Evolutionary conservation across 2,797 vertebrate species (phyloP), one percentile per base, ranked within the genome.

Genomic region (Diplodus puntazzo): DNA sequence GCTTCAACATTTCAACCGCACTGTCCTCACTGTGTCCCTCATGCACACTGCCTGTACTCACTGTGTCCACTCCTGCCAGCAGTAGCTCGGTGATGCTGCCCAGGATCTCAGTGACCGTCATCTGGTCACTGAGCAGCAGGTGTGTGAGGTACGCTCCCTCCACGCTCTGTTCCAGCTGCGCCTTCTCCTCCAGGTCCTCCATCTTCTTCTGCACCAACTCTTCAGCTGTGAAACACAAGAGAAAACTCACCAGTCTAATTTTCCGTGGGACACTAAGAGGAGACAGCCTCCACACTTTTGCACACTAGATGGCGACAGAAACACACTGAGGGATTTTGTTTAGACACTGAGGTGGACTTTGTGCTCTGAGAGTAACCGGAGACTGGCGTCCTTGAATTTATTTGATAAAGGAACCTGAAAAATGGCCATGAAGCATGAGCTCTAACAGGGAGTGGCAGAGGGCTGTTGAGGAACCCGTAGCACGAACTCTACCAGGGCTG

Each of bases 51-150:
- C 1, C 2, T 61, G 16, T 11, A 45, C 94, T 91, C 80, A 96
- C 96, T 1, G 96, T 96, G 87, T 96, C 96, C 3, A 96, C 95
- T 76, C 95, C 96, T 5, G 95, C 96, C 89, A 96, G 76, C 58
- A 96, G 91, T 34, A 96, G 92, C 42, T 96, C 96, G 0, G 95
- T 95, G 69, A 96, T 90, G 88, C 95, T 96, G 59, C 95, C 96
- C 75, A 96, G 85, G 80, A 96, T 92, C 89, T 96, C 94, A 0
- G 75, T 87, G 59, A 93, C 45, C 1, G 84, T 94, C 96, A 96
- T 96, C 91, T 95, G 84, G 3, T 95, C 91, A 1, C 91, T 92
- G 78, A 94, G 83, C 79, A 96, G 90, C 69, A 96, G 93, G 89
- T 96, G 94, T 2, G 95, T 96, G 53, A 96, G 95, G 72, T 96